phyloP scores from a whole-genome alignment of 2,797 vertebrate species.

The Gadopsis bispinosus region DNA sequence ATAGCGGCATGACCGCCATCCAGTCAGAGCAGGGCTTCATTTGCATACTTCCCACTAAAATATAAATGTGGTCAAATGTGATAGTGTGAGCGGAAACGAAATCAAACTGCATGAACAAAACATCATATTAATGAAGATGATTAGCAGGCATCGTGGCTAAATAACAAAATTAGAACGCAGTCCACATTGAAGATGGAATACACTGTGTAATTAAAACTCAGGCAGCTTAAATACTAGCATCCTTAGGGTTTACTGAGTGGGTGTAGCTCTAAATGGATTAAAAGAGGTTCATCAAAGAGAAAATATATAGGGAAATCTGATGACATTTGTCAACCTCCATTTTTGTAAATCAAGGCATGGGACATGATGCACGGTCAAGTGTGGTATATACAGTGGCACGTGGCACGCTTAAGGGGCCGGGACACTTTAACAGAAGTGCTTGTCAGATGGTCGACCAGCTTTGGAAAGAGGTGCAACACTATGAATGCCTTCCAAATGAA shows the following conservation, averaged over 20 bases:
- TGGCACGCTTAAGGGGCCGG: neutral
- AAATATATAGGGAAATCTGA: neutral
- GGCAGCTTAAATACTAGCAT: neutral
- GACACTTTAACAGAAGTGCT: neutral
- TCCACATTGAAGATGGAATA: neutral
- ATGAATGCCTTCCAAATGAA: neutral
- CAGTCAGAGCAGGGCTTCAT: constrained; percentile 28
- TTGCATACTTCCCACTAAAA: constrained; percentile 31
- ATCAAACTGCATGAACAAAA: constrained; percentile 31
- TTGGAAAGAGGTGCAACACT: neutral
- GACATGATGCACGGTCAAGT: neutral
- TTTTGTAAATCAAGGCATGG: neutral
- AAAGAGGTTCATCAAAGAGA: constrained; percentile 22
- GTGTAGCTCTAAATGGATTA: constrained; percentile 13
- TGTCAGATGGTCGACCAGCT: neutral
- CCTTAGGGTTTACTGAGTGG: constrained; percentile 16
- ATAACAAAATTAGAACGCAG: constrained; percentile 14
- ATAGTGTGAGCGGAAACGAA: constrained; percentile 12
- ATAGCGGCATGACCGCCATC: constrained; percentile 15
- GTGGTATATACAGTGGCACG: neutral
- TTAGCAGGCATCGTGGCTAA: constrained; percentile 37
- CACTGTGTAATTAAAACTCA: constrained; percentile 21
- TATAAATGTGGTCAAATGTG: constrained; percentile 29
- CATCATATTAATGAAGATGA: constrained; percentile 38
- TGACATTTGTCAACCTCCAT: neutral